Evolutionary conservation across 2,113 vertebrate species (phyloP), one percentile per base, ranked within the genome.

Genomic region (Todiramphus chloris): DNA sequence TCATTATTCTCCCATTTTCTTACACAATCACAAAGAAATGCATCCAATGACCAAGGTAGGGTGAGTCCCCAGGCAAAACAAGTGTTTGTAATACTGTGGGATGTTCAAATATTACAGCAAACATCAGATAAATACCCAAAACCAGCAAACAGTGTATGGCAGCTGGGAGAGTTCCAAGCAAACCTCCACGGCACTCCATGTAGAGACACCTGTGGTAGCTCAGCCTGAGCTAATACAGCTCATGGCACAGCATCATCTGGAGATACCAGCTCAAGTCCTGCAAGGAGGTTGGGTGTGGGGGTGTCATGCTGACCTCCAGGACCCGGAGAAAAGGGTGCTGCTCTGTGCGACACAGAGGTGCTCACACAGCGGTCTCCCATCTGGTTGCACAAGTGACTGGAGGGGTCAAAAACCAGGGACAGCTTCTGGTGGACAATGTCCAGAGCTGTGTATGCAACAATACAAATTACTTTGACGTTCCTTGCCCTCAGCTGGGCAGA

Each of bases 151-250:
- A 56, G 12, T 15, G 13, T 81, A 60, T 20, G 14, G 5, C 33
- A 72, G 6, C 24, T 9, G 18, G 12, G 3, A 67, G 20, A 81
- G 4, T 43, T 27, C 23, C 17, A 35, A 63, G 44, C n/a, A 74
- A 53, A 80, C 19, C 10, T 50, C 15, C 31, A 55, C 55, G 18
- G 31, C 2, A n/a, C 13, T 23, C 41, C 46, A 16, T 0, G 0
- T 20, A 8, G 27, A 60, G 19, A 25, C 18, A 28, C 17, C n/a
- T 24, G 12, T 5, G 16, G 7, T 60, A 59, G 31, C 9, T 63
- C 60, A 74, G 25, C 25, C 33, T 2, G 2, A 59, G 31, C 46
- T 75, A 69, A 10, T 41, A 55, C n/a, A 53, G 16, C 13, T 58
- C 23, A 2, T n/a, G 16, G 25, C 59, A 62, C 24, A 66, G 31